Base-by-base conservation (phyloP, 2,797 vertebrate species). In the Mormyrops attenuatus region DNA sequence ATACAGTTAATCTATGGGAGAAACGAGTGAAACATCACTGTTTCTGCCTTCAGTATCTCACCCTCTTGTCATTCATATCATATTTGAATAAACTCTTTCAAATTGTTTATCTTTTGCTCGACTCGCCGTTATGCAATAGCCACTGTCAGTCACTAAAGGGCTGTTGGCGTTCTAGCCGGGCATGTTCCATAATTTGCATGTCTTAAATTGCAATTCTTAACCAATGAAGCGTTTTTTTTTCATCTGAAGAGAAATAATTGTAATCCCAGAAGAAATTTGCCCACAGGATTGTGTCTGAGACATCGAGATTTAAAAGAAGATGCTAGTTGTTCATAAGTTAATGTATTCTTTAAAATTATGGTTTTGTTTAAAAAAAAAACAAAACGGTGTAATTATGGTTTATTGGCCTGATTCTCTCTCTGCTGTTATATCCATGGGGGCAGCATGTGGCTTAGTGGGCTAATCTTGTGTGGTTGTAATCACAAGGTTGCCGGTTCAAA, bases 221-320 rank as follows among this genome's bases (percentile, higher is more conserved):
- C 87, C 66, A 91, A 50, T 73, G 84, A 84, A 73, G 66, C 66
- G 34, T 73, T 90, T 89, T 88, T 88, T 88, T 90, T 47, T 89
- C 89, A 38, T 38, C 5, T 73, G 69, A 89, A 82, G 88, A 69
- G 57, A 84, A 90, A 85, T 87, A 89, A 80, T 91, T 88, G 88
- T 88, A 88, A 91, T 88, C 88, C 85, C 44, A 85, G 89, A 88
- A 66, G 55, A n/a, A 22, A 38, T 88, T 87, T 92, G 89, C 87
- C 89, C 87, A 88, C 26, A 88, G 88, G 90, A 80, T 66, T 44
- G 9, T 84, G 88, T 88, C 88, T 15, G 5, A 89, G 89, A 88
- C 85, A 84, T 85, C 38, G 15, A 85, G 77, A 44, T 41, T 22
- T 53, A 4, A 34, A 90, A 69, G 49, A 88, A 38, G 49, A 60